These are phyloP conservation scores for Caretta caretta DNA, from an alignment of 2,113 vertebrate genomes.

Conservation along the genomic window DNA sequence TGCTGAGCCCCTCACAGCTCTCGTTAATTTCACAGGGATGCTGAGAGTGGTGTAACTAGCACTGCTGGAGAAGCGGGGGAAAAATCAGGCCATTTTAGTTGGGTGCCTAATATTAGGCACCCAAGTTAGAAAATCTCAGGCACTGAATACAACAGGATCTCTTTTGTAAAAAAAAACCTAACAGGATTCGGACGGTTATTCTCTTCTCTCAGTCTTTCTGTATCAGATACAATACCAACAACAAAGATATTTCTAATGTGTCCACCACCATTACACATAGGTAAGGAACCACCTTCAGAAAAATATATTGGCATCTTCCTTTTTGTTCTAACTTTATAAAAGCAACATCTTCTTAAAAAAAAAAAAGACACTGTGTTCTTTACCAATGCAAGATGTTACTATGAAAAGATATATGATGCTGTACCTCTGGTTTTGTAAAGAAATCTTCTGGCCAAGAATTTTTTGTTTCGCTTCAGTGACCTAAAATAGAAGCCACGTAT, in stretches of 20 bases:
- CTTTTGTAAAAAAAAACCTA: background rate
- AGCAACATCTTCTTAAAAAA: background rate
- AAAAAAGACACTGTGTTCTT: background rate
- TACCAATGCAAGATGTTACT: background rate
- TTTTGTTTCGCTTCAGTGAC: constrained; percentile 61
- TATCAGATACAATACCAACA: background rate
- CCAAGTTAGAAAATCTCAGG: background rate
- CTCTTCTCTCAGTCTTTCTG: background rate
- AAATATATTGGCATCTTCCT: background rate
- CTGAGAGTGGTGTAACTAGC: background rate
- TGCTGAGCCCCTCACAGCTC: background rate
- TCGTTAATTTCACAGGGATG: background rate
- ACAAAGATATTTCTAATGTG: background rate
- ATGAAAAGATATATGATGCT: rapidly evolving
- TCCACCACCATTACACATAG: background rate
- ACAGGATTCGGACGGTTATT: background rate
- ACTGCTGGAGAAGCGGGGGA: background rate
- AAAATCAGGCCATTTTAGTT: background rate
- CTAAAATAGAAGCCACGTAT: constrained; percentile 18
- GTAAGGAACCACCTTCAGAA: background rate
- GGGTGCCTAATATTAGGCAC: background rate
- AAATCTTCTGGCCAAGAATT: background rate
- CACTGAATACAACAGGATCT: background rate
- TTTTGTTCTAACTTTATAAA: background rate
- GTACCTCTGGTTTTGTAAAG: constrained; percentile 44